Base-by-base conservation (phyloP, 1,140 invertebrate genomes). In the Apis dorsata region DNA sequence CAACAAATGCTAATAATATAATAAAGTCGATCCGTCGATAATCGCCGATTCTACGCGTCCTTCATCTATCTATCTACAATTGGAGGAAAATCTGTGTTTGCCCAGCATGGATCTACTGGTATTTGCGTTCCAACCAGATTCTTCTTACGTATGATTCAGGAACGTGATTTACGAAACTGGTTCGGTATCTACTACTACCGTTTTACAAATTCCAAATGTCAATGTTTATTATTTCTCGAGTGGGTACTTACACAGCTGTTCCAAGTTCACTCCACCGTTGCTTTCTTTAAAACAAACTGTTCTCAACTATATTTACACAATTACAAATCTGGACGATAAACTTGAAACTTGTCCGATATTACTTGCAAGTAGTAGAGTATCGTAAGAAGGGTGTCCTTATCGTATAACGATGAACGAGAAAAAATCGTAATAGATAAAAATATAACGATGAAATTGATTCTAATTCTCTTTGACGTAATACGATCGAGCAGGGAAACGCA, bases 1-100 rank as follows among this genome's bases (percentile, higher is more conserved):
- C 4, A 21, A 75, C 0, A 17, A 75, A 82, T 86, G 85, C 70
- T 85, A 86, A 82, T 86, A 79, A 44, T 3, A 7, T 44, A 7
- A 44, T 44, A 7, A 4, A 7, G 0, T 44, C 34, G 34, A 44
- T 44, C 5, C 34, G 34, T 44, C 24, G 44, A 49, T 62, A 59
- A 15, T 2, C 17, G 12, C 0, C 5, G 5, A 8, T 60, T 7
- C n/a, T 12, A 53, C 21, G 12, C 8, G 21, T 11, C 13, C 17
- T 24, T 12, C 12, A n/a, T 1, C 34, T 49, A 34, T 63, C 62
- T 49, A 21, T 63, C 62, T 63, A 63, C n/a, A 28, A n/a, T 0
- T 49, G 11, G n/a, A 59, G 19, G 7, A 70, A 44, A 71, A 69
- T 55, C 44, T 51, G 7, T 21, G 65, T 17, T 70, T 62, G 63